Percentiles rank a stretch among this genome's conserved stretches.
These are phyloP conservation scores for Pangasius krempfi DNA, from an alignment of 2,797 vertebrate genomes.

Conservation along the genomic window DNA sequence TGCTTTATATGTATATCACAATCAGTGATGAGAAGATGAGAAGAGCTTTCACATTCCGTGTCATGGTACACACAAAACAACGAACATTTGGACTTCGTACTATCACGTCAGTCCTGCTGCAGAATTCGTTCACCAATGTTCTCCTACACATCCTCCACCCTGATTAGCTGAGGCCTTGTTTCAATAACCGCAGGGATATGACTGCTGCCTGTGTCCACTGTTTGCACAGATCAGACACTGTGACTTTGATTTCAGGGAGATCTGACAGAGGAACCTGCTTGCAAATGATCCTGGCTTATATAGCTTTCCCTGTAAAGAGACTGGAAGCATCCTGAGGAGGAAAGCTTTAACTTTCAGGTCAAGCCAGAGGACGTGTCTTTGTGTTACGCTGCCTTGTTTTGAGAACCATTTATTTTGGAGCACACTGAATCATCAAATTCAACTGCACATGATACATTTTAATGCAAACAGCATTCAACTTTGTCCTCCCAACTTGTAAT, in stretches of 20 bases:
- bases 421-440: neutral
- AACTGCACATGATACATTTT: constrained; percentile 30
- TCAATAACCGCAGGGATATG: constrained; percentile 33
- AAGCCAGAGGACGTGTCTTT: constrained; percentile 33
- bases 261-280: constrained; percentile 43
- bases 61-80: neutral
- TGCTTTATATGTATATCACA: neutral
- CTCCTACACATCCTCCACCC: constrained; percentile 27
- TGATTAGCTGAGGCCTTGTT: constrained; percentile 12
- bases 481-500: constrained; percentile 24
- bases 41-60: neutral
- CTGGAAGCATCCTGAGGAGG: constrained; percentile 30
- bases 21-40: neutral
- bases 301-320: constrained; percentile 20
- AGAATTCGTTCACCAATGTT: neutral
- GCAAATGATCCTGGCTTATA: constrained; percentile 25
- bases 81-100: neutral
- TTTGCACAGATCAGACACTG: constrained; percentile 47
- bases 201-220: constrained; percentile 20
- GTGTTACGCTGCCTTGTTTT: neutral
- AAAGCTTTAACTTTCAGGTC: constrained; percentile 30
- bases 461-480: constrained; percentile 22
- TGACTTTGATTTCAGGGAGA: constrained; percentile 42
- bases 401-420: constrained; percentile 28
- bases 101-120: neutral